Evolutionary conservation across 2,797 vertebrate genomes (phyloP), one percentile per base, ranked within the genome.

Genomic region (Sebastes hubbsi): DNA sequence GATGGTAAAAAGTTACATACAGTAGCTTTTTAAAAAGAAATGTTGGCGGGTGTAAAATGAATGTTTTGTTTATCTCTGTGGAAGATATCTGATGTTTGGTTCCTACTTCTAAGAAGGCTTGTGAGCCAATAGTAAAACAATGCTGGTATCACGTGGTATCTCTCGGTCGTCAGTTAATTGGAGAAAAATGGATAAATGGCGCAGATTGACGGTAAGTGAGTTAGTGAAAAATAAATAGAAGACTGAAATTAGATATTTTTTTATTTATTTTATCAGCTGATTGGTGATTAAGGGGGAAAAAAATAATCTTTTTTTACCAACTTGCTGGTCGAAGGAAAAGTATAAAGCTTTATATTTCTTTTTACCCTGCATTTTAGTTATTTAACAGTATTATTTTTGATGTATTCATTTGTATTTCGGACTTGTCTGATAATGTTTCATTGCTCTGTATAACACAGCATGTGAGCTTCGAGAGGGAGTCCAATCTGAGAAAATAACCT

Each of bases 401-500:
- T 34, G n/a, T 22, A 68, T 76, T 75, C 2, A 52, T 49, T 25
- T 52, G 2, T 49, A 36, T 58, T 65, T 80, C 29, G 2, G 10
- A 54, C 8, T 55, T 22, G 1, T 49, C 49, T 49, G 64, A 34
- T 34, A 13, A 46, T 12, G 9, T 78, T 72, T 18, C 13, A 1
- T 4, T 18, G 38, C 69, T 52, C 52, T 8, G 3, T 65, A 12
- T 36, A 58, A 76, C 14, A 42, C 59, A 70, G 24, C 34, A 42
- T 55, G 46, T 73, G 77, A 62, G 61, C 75, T 64, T 6, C 30
- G 29, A 68, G 76, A 72, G 64, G 63, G 25, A 72, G 66, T 81
- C 79, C 77, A 83, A 54, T 82, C 72, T 62, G 34, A 74, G 82
- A 85, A 86, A 88, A 89, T 77, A 84, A 78, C 78, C 75, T 24